Evolutionary conservation across 1,140 invertebrate genomes (phyloP).

Genomic region (Heterodera carotae): DNA sequence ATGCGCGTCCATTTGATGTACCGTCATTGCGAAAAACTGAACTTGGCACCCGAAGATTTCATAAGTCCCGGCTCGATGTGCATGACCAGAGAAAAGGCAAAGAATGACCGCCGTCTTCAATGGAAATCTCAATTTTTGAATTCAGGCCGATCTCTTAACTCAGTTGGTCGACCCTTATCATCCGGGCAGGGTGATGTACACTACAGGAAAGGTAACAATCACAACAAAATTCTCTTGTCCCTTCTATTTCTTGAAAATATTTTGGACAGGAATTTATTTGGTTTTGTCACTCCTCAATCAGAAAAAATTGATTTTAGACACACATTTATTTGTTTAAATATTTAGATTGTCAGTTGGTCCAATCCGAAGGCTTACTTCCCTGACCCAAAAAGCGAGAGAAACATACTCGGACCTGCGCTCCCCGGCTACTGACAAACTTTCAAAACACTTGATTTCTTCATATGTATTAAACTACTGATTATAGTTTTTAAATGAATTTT

Average conservation of each 20-base stretch:
- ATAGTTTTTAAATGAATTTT: no score
- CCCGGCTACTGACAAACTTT: background rate
- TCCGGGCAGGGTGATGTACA: conserved; percentile 44
- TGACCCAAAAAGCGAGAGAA: conserved; percentile 36
- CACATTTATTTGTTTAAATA: no score
- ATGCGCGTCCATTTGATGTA: conserved; percentile 47
- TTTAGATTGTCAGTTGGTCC: conserved; percentile 43
- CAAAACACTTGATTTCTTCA: background rate
- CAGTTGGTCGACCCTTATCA: conserved; percentile 41
- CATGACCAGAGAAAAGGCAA: conserved; percentile 45
- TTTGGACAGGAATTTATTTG: no score
- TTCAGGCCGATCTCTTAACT: conserved; percentile 36
- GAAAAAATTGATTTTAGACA: no score
- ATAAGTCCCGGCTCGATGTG: conserved; percentile 36
- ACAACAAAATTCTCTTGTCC: conserved; percentile 1
- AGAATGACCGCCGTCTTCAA: no score
- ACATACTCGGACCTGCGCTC: conserved; percentile 29
- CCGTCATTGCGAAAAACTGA: conserved; percentile 41
- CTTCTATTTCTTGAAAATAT: background rate
- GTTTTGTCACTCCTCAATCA: no score
- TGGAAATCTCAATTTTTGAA: conserved; percentile 18
- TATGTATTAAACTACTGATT: background rate
- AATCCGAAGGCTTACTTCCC: conserved; percentile 43
- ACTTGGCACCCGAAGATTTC: conserved; percentile 44
- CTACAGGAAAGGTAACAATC: conserved; percentile 43